These are phyloP conservation scores for Henricia sp. DNA, from an alignment of 53 echinoderm and acorn worm genomes.

Conservation along the genomic window DNA sequence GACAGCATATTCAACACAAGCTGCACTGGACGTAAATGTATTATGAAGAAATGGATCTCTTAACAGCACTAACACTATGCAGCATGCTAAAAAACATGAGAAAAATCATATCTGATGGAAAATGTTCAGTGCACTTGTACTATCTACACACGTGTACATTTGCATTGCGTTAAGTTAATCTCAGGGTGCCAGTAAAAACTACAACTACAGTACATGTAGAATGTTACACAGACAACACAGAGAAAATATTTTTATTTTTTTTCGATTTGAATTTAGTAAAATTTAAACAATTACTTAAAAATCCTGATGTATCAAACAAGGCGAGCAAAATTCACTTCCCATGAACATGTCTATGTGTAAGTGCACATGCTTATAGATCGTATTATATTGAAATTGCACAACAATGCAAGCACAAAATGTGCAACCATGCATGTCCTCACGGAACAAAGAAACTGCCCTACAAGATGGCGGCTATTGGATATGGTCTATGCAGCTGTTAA, in stretches of 20 bases:
- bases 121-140: not conserved
- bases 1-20: not conserved
- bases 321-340: not conserved
- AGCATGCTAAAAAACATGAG: not conserved
- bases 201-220: not conserved
- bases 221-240: not conserved
- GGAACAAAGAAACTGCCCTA: no score
- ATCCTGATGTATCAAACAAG: constrained; percentile 36
- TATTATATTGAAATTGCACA: not conserved
- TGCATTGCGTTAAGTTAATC: not conserved
- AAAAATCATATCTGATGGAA: not conserved
- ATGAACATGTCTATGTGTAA: not conserved
- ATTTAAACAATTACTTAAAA: constrained; percentile 41
- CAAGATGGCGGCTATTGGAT: no score
- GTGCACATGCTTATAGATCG: not conserved
- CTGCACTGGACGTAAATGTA: not conserved
- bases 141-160: not conserved
- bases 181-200: not conserved
- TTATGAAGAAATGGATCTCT: not conserved
- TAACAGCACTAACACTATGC: not conserved
- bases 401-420: not conserved
- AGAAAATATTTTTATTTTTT: constrained; percentile 14
- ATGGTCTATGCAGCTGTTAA: not conserved
- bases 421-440: no score
- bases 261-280: constrained; percentile 13